Evolutionary conservation across 2,888 invertebrate species (phyloP).

Genomic region (Calliphora vomitoria): DNA sequence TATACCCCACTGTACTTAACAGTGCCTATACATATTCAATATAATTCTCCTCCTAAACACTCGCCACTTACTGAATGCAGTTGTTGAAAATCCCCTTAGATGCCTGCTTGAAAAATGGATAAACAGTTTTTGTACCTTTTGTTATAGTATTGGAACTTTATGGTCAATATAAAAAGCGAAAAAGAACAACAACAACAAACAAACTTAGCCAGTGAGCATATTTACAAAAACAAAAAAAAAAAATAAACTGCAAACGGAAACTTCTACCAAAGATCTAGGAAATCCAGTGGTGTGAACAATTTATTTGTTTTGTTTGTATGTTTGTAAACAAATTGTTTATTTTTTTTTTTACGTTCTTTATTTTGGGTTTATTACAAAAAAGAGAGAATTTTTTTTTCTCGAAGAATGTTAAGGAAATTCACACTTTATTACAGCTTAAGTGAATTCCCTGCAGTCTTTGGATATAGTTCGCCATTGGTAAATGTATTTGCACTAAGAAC

Average conservation of each 20-base stretch:
- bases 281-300: slow-evolving; percentile 5
- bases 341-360: not conserved
- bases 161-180: not conserved
- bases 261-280: slow-evolving; percentile 8
- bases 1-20: not conserved
- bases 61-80: not conserved
- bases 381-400: too few species aligned
- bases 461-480: too few species aligned
- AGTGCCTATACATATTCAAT: not conserved
- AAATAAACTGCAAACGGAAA: not conserved
- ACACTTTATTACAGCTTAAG: not conserved
- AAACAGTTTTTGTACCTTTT: not conserved
- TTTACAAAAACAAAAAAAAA: not conserved
- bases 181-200: not conserved
- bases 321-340: not conserved
- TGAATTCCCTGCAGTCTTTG: too few species aligned
- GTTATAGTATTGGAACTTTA: not conserved
- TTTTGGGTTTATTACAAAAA: not conserved
- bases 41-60: not conserved
- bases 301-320: not conserved
- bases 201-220: not conserved
- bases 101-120: not conserved
- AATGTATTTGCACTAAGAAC: too few species aligned
- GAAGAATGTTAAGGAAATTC: not conserved
- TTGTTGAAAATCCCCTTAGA: slow-evolving; percentile 57